Base-by-base conservation (phyloP, 2,888 invertebrate genomes). In the Hirtodrosophila alboralis region DNA sequence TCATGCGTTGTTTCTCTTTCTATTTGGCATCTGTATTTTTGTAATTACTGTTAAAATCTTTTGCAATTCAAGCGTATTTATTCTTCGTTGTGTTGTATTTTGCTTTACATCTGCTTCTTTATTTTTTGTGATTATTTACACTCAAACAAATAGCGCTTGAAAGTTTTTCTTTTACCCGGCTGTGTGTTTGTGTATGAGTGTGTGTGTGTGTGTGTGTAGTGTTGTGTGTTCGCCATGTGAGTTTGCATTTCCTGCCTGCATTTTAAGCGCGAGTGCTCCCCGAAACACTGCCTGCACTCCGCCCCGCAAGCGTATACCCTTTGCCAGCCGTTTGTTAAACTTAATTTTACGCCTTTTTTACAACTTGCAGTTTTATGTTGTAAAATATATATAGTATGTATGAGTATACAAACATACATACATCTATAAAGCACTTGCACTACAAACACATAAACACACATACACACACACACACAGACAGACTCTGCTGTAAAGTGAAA, bases 301-400 rank as follows among this genome's bases (percentile, higher is more conserved):
- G 8, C 30, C 44, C 5, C 43, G 43, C 26, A 4, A 21, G 16
- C 28, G 34, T 26, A 2, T 31, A 36, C 13, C 47, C 53, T 53
- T 38, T 30, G 38, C 52, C 53, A 65, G 47, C 63, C 66, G 78
- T 83, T 80, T 80, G 84, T 80, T 79, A 79, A 83, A 80, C 78
- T 84, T 77, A 77, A 84, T 84, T 81, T 84, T 84, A 80, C 84
- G 80, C 84, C 84, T 67, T 80, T 80, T 80, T 80, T 80, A 83
- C 84, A 80, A 80, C 80, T 84, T 84, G 75, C 77, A 80, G 77
- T 63, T 80, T 80, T 84, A 68, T 80, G 77, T 70, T 75, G 63
- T 65, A 62, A 75, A 69, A 66, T 64, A 61, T 49, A 63, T 28
- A n/a, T n/a, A n/a, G 26, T 30, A 26, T 53, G 30, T 38, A 7